Conservation (phyloP, 2,888 invertebrate genomes). For the Cecidostiba fungosa region DNA sequence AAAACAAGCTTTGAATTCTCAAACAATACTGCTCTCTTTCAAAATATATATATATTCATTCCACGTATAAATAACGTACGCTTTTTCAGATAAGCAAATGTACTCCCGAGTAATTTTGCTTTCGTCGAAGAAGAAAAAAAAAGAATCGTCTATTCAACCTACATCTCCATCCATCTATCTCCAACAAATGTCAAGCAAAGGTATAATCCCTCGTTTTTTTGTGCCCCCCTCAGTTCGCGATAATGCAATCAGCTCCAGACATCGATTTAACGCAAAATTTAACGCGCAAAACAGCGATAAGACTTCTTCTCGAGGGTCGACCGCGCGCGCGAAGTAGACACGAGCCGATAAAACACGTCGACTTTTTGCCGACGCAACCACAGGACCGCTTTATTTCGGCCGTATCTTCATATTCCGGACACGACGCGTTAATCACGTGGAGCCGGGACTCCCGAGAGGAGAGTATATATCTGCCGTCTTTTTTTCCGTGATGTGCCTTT, state of each 20-base stretch:
- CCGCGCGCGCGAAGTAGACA: background rate
- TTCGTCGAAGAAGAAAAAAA: background rate
- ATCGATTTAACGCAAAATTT: conserved; percentile 36
- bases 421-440: conserved; percentile 46
- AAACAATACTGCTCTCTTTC: background rate
- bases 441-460: background rate
- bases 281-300: conserved; percentile 26
- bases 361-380: background rate
- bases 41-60: conserved; percentile 1
- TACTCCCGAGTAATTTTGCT: background rate
- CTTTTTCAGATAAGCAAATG: background rate
- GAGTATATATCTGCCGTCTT: background rate
- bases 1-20: background rate
- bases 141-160: background rate
- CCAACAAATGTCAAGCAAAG: background rate
- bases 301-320: background rate
- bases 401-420: conserved; percentile 48
- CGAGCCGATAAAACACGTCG: background rate
- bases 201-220: background rate
- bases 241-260: conserved; percentile 6
- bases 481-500: background rate
- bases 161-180: background rate
- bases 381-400: conserved; percentile 21
- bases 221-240: background rate
- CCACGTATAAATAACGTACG: background rate